A percentile compares a stretch with the other conserved stretches of the same genome.
phyloP scores from a whole-genome alignment of 2,888 invertebrate genomes.

The Nymphalis urticae region DNA sequence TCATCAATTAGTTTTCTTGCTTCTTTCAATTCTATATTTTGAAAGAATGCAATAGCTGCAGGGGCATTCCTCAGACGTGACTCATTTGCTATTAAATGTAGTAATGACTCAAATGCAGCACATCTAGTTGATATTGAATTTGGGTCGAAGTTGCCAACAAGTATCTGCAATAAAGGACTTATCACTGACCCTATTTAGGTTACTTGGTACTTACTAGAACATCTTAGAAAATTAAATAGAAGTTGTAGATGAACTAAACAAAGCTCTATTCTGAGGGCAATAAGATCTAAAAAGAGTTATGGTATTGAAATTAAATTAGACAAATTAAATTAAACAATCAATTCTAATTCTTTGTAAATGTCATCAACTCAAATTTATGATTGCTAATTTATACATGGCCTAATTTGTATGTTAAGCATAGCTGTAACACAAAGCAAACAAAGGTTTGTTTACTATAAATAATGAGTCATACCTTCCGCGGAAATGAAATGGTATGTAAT shows the following conservation, averaged over 20 bases:
- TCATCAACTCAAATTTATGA: background rate
- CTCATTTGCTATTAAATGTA: conserved; percentile 80
- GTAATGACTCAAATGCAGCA: conserved; percentile 83
- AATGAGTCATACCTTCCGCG: conserved; percentile 81
- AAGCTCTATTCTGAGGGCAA: background rate
- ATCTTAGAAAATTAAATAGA: background rate
- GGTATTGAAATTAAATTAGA: background rate
- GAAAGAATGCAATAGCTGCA: conserved; percentile 83
- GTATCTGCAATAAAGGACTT: conserved; percentile 61
- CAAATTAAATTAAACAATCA: conserved; percentile 8
- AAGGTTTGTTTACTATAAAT: conserved; percentile 27
- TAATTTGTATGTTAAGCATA: background rate
- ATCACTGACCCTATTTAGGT: conserved; percentile 3
- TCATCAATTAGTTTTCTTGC: conserved; percentile 82
- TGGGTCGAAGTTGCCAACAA: conserved; percentile 87
- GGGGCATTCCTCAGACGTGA: conserved; percentile 81
- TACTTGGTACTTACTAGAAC: conserved; percentile 3
- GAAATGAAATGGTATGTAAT: conserved; percentile 81
- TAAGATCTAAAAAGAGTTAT: background rate
- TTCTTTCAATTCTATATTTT: conserved; percentile 83
- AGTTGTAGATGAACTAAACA: background rate
- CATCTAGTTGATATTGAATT: conserved; percentile 84
- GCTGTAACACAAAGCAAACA: conserved; percentile 22
- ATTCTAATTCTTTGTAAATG: background rate
- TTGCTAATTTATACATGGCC: conserved; percentile 10